phyloP scores from a whole-genome alignment of 1,140 invertebrate species.

The Phenacoccus solenopsis region DNA sequence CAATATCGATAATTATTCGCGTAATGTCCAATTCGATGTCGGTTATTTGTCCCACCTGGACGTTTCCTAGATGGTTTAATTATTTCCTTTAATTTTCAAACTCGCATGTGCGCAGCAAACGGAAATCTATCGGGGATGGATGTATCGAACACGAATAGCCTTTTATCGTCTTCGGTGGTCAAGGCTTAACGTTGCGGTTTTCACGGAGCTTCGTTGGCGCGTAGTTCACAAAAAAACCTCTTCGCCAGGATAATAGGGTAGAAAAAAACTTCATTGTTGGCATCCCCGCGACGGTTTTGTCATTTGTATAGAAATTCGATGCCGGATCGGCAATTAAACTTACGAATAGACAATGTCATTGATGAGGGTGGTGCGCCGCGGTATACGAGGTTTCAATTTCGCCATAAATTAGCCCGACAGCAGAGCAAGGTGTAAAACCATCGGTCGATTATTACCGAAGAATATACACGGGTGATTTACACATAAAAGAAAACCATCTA shows the following conservation, averaged over 20 bases:
- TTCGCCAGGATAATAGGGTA: no score
- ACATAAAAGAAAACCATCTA: not conserved
- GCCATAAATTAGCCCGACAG: no score
- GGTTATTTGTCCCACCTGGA: not conserved
- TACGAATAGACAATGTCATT: not conserved
- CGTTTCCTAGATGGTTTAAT: not conserved
- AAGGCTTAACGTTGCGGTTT: no score
- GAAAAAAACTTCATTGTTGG: no score
- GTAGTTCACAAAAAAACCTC: no score
- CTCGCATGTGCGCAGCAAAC: no score
- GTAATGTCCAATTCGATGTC: not conserved
- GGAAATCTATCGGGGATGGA: not conserved
- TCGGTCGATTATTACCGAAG: no score
- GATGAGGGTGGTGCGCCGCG: not conserved
- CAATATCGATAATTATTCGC: slow-evolving; percentile 2
- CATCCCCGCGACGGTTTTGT: not conserved
- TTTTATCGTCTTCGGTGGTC: not conserved
- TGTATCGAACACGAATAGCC: not conserved
- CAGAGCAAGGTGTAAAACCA: not conserved
- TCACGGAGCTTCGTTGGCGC: no score
- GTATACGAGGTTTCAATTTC: no score
- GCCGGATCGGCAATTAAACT: not conserved
- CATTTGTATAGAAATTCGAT: not conserved
- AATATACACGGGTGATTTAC: not conserved
- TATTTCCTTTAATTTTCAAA: not conserved